These are phyloP conservation scores for Brachyptera putata DNA, from an alignment of 2,888 invertebrate species.

Conservation along the genomic window DNA sequence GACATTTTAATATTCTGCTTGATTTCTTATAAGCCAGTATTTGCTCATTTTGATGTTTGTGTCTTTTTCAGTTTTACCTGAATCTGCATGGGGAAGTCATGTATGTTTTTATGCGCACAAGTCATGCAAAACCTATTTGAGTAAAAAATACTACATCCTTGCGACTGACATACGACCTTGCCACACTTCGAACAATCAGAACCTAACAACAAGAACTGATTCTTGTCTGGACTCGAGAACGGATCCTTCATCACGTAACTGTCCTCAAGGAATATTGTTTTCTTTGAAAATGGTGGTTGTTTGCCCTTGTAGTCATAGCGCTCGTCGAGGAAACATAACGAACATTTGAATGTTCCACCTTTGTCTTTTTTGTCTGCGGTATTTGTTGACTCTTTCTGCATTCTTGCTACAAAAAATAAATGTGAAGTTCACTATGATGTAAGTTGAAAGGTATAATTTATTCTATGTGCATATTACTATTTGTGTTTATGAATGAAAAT, in stretches of 20 bases:
- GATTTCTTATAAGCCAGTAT: no score
- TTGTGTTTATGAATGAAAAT: no score
- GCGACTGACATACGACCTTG: slow-evolving; percentile 63
- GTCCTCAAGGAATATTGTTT: slow-evolving; percentile 63
- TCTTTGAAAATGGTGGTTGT: slow-evolving; percentile 67
- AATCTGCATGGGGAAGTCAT: slow-evolving; percentile 65
- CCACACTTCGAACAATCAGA: slow-evolving; percentile 68
- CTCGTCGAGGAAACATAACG: slow-evolving; percentile 61
- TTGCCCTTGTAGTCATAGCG: slow-evolving; percentile 71
- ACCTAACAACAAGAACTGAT: slow-evolving; percentile 74
- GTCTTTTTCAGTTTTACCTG: slow-evolving; percentile 56
- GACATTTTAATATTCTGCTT: no score
- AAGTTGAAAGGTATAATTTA: no score
- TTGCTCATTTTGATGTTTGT: neutral
- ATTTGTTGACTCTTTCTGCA: slow-evolving; percentile 20
- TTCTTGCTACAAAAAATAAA: neutral
- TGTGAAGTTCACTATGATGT: no score
- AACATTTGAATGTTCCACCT: slow-evolving; percentile 58
- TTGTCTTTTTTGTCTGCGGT: slow-evolving; percentile 31
- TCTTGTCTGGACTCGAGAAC: slow-evolving; percentile 67
- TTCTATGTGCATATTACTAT: no score
- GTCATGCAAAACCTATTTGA: slow-evolving; percentile 64
- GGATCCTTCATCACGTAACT: slow-evolving; percentile 83
- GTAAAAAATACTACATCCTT: slow-evolving; percentile 77
- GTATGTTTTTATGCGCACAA: slow-evolving; percentile 59